These are phyloP conservation scores for Chlorodrepanis virens DNA, from an alignment of 2,113 vertebrate genomes.

Conservation along the genomic window DNA sequence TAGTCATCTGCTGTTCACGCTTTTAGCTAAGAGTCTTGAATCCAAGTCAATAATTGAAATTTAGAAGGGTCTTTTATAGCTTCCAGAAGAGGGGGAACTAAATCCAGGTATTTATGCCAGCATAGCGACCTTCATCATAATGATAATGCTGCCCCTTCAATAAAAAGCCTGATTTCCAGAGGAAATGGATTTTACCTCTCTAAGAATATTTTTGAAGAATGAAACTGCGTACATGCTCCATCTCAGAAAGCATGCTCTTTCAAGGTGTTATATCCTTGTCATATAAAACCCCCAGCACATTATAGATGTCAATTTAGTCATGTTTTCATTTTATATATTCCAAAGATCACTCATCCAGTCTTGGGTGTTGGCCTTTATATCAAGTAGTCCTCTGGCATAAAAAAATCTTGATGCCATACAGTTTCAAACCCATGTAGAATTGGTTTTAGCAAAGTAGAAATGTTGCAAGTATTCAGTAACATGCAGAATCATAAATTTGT, in stretches of 20 bases:
- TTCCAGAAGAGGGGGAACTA: neutral
- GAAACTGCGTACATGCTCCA: neutral
- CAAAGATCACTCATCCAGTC: neutral
- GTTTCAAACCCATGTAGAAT: neutral
- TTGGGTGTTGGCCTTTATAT: neutral
- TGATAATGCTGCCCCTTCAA: neutral
- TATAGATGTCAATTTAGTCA: neutral
- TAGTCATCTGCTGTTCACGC: neutral
- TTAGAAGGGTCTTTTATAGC: neutral
- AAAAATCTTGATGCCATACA: neutral
- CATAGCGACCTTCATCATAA: neutral
- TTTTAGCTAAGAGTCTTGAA: neutral
- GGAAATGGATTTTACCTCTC: neutral
- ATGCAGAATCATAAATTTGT: neutral
- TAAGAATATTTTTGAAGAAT: neutral
- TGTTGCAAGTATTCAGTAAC: neutral
- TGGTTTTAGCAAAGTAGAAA: neutral
- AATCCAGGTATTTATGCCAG: neutral
- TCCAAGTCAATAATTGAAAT: neutral
- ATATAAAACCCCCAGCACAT: neutral
- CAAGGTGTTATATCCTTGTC: neutral
- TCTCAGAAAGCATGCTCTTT: neutral
- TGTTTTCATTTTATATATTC: neutral
- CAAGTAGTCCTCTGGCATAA: neutral
- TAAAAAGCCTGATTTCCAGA: neutral